These are phyloP conservation scores for Bolborhynchus lineola DNA, from an alignment of 2,113 vertebrate genomes.

Conservation along the genomic window DNA sequence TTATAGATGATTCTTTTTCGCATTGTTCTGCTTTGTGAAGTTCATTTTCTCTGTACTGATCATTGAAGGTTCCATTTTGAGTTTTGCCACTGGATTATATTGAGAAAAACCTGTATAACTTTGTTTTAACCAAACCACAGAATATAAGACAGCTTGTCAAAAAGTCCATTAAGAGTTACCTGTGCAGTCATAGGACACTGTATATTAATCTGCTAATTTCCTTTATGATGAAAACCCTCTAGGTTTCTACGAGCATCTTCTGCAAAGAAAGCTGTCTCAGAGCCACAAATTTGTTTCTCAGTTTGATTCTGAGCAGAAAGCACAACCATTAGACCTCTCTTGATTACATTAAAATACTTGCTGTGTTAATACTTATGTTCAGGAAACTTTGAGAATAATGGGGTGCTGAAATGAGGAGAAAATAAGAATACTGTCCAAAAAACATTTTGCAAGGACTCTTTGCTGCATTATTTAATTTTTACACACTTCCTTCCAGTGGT, in stretches of 20 bases:
- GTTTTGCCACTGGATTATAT: not conserved
- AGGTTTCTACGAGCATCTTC: not conserved
- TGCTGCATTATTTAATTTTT: not conserved
- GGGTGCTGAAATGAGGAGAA: not conserved
- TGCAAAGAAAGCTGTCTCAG: not conserved
- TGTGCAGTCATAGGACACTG: not conserved
- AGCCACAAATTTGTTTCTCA: not conserved
- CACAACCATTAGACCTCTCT: not conserved
- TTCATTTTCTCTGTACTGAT: not conserved
- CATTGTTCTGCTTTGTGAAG: not conserved
- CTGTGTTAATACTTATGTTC: not conserved
- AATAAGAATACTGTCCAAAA: not conserved
- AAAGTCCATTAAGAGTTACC: not conserved
- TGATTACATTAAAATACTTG: not conserved
- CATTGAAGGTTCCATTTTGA: not conserved
- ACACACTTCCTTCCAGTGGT: not conserved
- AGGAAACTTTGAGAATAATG: not conserved
- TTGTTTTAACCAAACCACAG: not conserved
- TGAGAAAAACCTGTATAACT: not conserved
- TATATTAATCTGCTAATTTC: not conserved
- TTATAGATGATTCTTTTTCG: slow-evolving; percentile 38
- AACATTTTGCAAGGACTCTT: not conserved
- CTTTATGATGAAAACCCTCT: not conserved
- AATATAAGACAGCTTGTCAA: not conserved
- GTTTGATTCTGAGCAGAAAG: slow-evolving; percentile 28